phyloP scores from a whole-genome alignment of 2,797 vertebrate species.

The Hippoglossus hippoglossus region DNA sequence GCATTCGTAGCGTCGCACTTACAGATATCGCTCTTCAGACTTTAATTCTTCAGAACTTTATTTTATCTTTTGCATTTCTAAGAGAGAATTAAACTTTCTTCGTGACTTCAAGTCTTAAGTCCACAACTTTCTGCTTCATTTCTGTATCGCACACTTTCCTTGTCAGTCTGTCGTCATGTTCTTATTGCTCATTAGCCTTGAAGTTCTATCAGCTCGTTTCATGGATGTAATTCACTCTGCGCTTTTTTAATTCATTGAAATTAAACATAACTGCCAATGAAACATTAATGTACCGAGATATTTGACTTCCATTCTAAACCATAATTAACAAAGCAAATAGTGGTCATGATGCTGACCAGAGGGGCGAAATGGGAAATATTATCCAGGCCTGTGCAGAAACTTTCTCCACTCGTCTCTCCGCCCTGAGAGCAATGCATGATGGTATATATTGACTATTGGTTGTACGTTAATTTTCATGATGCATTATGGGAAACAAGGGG shows the following conservation, averaged over 20 bases:
- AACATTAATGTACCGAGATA: constrained; percentile 1
- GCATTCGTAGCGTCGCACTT: no score
- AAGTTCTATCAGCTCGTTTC: constrained; percentile 26
- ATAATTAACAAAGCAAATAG: constrained; percentile 38
- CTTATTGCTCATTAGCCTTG: constrained; percentile 23
- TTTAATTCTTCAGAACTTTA: constrained; percentile 22
- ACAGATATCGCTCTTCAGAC: neutral
- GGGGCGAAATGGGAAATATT: no score
- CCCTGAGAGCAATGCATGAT: no score
- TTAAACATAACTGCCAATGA: constrained; percentile 7
- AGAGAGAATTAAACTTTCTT: constrained; percentile 15
- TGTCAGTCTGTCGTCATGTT: constrained; percentile 1
- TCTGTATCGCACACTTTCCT: constrained; percentile 5
- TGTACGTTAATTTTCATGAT: neutral
- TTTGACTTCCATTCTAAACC: constrained; percentile 33
- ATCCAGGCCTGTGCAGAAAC: no score
- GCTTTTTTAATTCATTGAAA: constrained; percentile 7
- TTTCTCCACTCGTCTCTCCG: no score
- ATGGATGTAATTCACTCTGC: constrained; percentile 27
- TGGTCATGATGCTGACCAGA: constrained; percentile 31
- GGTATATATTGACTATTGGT: no score
- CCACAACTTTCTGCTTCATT: constrained; percentile 10
- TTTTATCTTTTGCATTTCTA: neutral
- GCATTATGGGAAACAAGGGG: constrained; percentile 22
- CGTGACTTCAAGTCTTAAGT: constrained; percentile 20